Conservation (phyloP, 2,113 vertebrate genomes). For the Alaudala cheleensis region DNA sequence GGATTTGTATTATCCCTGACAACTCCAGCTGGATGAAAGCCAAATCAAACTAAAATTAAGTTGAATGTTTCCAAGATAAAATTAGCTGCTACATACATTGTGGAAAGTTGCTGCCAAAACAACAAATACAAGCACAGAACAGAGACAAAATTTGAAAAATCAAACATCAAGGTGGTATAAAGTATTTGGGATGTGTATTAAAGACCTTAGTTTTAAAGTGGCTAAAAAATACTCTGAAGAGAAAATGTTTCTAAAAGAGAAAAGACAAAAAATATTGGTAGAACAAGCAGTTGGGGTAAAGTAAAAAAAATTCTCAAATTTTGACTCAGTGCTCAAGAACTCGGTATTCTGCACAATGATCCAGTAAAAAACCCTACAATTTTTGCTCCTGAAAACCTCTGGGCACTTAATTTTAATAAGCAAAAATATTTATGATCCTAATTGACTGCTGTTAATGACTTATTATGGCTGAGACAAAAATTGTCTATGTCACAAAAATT, state of each 20-base stretch:
- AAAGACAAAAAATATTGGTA: background rate
- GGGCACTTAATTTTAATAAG: background rate
- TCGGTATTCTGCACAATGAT: background rate
- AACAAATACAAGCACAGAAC: background rate
- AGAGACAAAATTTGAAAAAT: background rate
- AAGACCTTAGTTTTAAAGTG: background rate
- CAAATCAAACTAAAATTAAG: slow-evolving; percentile 45
- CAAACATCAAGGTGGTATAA: background rate
- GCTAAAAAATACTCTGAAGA: background rate
- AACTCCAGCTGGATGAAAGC: slow-evolving; percentile 5
- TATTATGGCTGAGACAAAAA: background rate
- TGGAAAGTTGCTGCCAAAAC: background rate
- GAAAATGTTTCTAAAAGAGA: background rate
- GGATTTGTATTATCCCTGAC: slow-evolving; percentile 7
- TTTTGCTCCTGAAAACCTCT: background rate
- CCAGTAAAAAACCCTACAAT: accelerated
- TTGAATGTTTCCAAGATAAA: background rate
- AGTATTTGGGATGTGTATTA: background rate
- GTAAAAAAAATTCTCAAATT: background rate
- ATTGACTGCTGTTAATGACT: background rate
- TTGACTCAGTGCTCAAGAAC: background rate
- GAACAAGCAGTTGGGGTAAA: background rate
- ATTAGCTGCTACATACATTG: background rate
- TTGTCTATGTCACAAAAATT: background rate
- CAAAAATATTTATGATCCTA: background rate